Evolutionary conservation across 1,140 invertebrate species (phyloP).

Genomic region (Microplitis demolitor): DNA sequence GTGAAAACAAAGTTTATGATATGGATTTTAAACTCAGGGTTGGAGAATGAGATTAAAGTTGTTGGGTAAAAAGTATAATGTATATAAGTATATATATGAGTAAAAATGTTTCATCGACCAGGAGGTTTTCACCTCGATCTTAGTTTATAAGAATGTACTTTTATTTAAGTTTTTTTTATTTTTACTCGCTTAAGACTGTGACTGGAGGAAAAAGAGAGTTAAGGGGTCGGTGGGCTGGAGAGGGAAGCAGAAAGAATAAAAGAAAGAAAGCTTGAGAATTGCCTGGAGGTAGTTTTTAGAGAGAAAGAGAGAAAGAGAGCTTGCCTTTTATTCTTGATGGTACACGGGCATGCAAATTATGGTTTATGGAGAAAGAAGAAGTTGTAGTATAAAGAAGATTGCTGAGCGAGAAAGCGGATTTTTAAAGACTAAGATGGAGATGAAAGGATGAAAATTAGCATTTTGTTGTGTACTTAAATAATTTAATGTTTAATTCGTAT

Average conservation of each 20-base stretch:
- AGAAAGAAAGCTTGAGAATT: conserved; percentile 18
- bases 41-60: no score
- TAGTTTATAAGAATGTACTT: conserved; percentile 23
- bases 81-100: no score
- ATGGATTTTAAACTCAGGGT: no score
- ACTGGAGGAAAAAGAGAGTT: no score
- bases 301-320: conserved; percentile 17
- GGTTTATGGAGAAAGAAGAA: conserved; percentile 21
- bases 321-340: conserved; percentile 34
- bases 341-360: conserved; percentile 29
- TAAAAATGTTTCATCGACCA: no score
- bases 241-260: conserved; percentile 6
- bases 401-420: not conserved
- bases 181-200: no score
- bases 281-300: conserved; percentile 19
- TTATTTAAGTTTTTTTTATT: conserved; percentile 5
- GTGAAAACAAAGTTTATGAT: no score
- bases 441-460: not conserved
- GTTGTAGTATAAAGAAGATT: conserved; percentile 2
- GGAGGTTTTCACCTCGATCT: not conserved
- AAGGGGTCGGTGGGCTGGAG: not conserved
- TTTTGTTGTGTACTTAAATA: conserved; percentile 2
- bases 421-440: not conserved
- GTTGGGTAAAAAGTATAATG: no score
- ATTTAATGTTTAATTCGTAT: not conserved